phyloP scores from a whole-genome alignment of 2,888 invertebrate species.

The Diarsia rubi region DNA sequence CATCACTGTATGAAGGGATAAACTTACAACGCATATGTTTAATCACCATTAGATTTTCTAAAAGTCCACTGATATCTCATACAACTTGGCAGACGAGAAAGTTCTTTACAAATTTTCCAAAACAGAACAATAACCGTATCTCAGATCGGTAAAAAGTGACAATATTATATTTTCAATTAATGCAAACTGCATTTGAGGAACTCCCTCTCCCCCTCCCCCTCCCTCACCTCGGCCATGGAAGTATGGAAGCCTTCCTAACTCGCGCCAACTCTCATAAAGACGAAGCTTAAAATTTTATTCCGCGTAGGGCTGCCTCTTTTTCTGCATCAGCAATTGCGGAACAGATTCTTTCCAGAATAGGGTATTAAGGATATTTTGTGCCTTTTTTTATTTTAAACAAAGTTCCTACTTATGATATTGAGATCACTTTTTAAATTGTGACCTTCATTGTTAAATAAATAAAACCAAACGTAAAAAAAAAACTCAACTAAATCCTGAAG shows the following conservation, averaged over 20 bases:
- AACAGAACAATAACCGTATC: constrained; percentile 61
- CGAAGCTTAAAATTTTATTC: constrained; percentile 63
- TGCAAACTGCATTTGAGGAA: constrained; percentile 67
- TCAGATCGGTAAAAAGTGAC: constrained; percentile 61
- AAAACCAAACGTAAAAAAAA: no score
- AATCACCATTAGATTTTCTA: not conserved
- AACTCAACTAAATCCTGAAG: not conserved
- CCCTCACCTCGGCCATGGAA: constrained; percentile 1
- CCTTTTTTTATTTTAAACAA: not conserved
- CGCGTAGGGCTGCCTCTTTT: constrained; percentile 44
- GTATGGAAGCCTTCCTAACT: constrained; percentile 52
- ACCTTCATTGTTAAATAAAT: not conserved
- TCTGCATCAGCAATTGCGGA: not conserved
- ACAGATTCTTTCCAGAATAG: not conserved
- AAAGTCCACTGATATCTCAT: not conserved
- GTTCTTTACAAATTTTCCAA: constrained; percentile 38
- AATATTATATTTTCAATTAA: constrained; percentile 68
- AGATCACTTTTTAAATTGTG: not conserved
- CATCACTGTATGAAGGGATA: not conserved
- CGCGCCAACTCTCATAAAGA: constrained; percentile 64
- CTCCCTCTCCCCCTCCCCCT: constrained; percentile 4
- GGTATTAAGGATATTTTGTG: not conserved
- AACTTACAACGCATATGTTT: not conserved
- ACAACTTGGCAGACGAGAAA: constrained; percentile 22
- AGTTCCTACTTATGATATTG: not conserved